These are phyloP conservation scores for Tridacna gigas DNA, from an alignment of 2,888 invertebrate genomes.

Conservation along the genomic window DNA sequence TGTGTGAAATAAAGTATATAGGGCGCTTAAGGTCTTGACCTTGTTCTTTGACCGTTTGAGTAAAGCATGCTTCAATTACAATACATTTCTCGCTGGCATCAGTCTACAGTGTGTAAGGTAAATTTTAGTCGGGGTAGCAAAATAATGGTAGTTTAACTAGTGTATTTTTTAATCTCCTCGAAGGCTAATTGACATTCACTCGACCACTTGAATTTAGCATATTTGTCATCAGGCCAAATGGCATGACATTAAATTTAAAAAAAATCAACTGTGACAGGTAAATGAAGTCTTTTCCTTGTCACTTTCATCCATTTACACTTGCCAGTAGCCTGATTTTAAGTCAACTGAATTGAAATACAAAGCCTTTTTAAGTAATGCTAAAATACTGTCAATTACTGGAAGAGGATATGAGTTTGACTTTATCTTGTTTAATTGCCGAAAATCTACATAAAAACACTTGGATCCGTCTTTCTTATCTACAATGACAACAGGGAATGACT, in stretches of 20 bases:
- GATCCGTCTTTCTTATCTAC: conserved; percentile 13
- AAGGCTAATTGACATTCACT: too few relatives aligned
- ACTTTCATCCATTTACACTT: conserved; percentile 33
- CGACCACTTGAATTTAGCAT: too few relatives aligned
- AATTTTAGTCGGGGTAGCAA: too few relatives aligned
- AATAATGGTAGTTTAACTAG: too few relatives aligned
- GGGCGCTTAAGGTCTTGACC: too few relatives aligned
- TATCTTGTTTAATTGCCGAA: conserved; percentile 17
- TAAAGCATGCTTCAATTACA: too few relatives aligned
- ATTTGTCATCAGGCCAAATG: conserved; percentile 42
- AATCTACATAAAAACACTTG: neutral
- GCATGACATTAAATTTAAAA: conserved; percentile 46
- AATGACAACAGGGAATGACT: neutral
- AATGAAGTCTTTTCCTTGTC: conserved; percentile 52
- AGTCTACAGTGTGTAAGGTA: too few relatives aligned
- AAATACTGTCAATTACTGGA: conserved; percentile 16
- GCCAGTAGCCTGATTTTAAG: conserved; percentile 32
- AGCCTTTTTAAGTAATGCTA: conserved; percentile 31
- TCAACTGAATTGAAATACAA: conserved; percentile 44
- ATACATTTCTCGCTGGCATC: too few relatives aligned
- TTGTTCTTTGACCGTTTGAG: too few relatives aligned
- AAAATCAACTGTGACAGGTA: conserved; percentile 39
- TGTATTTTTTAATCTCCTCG: too few relatives aligned
- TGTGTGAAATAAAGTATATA: too few relatives aligned
- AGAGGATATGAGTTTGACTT: conserved; percentile 36